A percentile compares a stretch with the other conserved stretches of the same genome.
Evolutionary conservation across 1,140 invertebrate genomes (phyloP).

Genomic region (Dysdera silvatica): DNA sequence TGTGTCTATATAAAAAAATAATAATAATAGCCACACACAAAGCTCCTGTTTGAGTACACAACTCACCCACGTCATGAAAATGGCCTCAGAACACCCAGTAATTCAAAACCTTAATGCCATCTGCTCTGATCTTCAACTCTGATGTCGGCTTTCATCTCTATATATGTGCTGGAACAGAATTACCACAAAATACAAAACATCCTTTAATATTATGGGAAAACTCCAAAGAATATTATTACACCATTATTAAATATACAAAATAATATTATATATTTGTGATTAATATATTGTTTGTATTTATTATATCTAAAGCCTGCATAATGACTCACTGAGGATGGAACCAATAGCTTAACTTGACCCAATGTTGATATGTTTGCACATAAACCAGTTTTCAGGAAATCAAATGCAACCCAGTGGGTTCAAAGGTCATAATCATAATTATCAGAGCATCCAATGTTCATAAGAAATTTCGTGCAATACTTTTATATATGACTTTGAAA

Average conservation of each 20-base stretch:
- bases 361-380: no score
- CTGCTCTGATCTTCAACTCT: slow-evolving; percentile 53
- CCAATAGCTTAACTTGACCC: not conserved
- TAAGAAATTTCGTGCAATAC: no score
- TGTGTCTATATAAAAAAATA: not conserved
- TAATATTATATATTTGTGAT: no score
- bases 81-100: slow-evolving; percentile 54
- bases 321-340: not conserved
- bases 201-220: slow-evolving; percentile 38
- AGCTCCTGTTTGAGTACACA: not conserved
- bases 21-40: not conserved
- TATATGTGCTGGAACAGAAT: not conserved
- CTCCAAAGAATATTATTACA: not conserved
- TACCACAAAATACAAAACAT: slow-evolving; percentile 31
- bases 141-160: slow-evolving; percentile 52
- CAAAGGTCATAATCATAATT: no score
- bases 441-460: no score
- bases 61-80: slow-evolving; percentile 40
- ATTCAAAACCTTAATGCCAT: slow-evolving; percentile 54
- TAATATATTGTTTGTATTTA: no score
- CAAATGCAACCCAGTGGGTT: no score
- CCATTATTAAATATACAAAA: slow-evolving; percentile 18
- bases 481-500: no score
- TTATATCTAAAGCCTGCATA: slow-evolving; percentile 1
- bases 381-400: no score